Evolutionary conservation across 2,888 invertebrate genomes (phyloP), one percentile per base, ranked within the genome.

Genomic region (Branchinecta sandiegonensis): DNA sequence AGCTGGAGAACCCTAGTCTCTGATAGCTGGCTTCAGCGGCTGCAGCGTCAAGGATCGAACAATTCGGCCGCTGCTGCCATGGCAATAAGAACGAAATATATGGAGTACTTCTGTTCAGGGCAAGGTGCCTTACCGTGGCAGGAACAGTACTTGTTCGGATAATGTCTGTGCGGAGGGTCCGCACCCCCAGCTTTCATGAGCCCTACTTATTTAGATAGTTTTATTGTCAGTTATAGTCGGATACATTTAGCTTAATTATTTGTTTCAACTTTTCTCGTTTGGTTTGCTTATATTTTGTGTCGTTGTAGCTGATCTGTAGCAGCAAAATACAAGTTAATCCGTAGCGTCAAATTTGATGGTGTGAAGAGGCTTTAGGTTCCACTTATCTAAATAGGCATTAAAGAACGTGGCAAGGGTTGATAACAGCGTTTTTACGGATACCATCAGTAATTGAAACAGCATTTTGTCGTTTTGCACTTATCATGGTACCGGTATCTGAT

Each of bases 91-190:
- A 50, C 50, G 50, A 50, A 50, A 50, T 50, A 13, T 50, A 50
- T 50, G 13, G 50, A n/a, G n/a, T 23, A 23, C 23, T 50, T 50
- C 50, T n/a, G n/a, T 3, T n/a, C 50, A 50, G n/a, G 50, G 50
- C 50, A 50, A n/a, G 50, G 50, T 3, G 50, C 50, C 50, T n/a
- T 50, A 50, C n/a, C n/a, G n/a, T 50, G 50, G 50, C 50, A 50
- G 50, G 50, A 50, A n/a, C n/a, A 50, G 50, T 50, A 50, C 50
- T n/a, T 13, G 50, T 50, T 50, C n/a, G 50, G 50, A 50, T 50
- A 50, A 13, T 50, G n/a, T n/a, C n/a, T 50, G 23, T 23, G 23
- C 23, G 1, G 1, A 23, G 23, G 23, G 23, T 23, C 23, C 23
- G 23, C 23, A 23, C 23, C 23, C 23, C 3, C 23, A 23, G 23